Evolutionary conservation across 2,113 vertebrate species (phyloP).

Genomic region (Cinclus cinclus): DNA sequence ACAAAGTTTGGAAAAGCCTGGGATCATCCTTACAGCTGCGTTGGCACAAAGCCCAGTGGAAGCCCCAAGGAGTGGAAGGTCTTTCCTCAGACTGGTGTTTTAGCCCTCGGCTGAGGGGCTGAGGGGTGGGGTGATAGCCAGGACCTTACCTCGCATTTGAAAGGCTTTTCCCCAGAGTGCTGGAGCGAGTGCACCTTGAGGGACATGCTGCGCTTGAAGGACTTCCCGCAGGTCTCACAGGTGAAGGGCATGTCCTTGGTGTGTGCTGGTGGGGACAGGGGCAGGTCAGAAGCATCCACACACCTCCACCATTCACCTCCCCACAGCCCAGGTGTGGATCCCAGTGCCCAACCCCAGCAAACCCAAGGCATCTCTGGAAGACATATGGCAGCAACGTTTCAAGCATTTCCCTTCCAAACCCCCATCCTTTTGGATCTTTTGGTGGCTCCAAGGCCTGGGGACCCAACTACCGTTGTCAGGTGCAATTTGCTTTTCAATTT

Average conservation of each 20-base stretch:
- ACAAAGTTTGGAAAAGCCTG: neutral
- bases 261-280: constrained; percentile 78
- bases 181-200: constrained; percentile 96
- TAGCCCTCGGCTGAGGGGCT: neutral
- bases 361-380: neutral
- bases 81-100: neutral
- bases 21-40: neutral
- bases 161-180: constrained; percentile 96
- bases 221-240: constrained; percentile 96
- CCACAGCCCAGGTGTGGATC: neutral
- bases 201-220: constrained; percentile 98
- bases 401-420: neutral
- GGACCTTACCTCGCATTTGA: constrained; percentile 89
- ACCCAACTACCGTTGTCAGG: rapidly evolving
- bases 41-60: neutral
- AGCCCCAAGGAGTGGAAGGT: neutral
- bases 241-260: constrained; percentile 99
- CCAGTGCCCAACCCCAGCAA: neutral
- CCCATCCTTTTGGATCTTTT: neutral
- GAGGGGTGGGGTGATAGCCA: rapidly evolving
- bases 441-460: neutral
- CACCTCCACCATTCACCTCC: neutral
- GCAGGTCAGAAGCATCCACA: neutral
- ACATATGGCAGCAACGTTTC: rapidly evolving
- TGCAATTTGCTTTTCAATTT: neutral